These are phyloP conservation scores for Latrodectus geometricus DNA, from an alignment of 1,140 invertebrate species.

Conservation along the genomic window DNA sequence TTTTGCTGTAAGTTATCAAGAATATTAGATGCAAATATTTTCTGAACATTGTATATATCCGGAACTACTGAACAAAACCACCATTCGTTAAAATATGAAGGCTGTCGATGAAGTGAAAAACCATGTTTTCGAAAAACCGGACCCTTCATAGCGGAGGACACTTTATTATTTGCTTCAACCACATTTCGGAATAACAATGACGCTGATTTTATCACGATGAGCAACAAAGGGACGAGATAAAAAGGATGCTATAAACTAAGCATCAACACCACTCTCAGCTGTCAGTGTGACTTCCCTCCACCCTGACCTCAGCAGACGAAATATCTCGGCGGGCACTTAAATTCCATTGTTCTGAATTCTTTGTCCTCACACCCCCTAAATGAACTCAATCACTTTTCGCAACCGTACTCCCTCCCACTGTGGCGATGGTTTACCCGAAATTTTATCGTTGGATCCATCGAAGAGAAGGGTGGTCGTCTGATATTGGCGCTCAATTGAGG, in stretches of 20 bases:
- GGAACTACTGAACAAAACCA: too few species aligned
- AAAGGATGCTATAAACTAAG: neutral
- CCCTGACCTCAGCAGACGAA: conserved; percentile 9
- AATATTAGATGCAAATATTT: too few species aligned
- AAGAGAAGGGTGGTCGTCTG: neutral
- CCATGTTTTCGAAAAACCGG: too few species aligned
- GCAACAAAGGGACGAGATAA: neutral
- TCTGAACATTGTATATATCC: too few species aligned
- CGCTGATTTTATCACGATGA: too few species aligned
- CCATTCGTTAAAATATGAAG: too few species aligned
- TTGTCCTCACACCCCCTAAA: conserved; percentile 21
- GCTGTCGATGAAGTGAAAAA: too few species aligned
- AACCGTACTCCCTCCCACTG: neutral
- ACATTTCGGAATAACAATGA: too few species aligned
- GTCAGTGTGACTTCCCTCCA: neutral
- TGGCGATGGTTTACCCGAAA: neutral
- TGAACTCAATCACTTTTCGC: conserved; percentile 38
- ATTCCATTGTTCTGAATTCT: conserved; percentile 9
- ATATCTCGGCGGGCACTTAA: conserved; percentile 28
- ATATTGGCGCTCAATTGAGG: neutral
- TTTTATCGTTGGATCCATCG: neutral
- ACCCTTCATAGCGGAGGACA: too few species aligned
- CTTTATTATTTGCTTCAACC: too few species aligned
- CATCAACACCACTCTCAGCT: neutral
- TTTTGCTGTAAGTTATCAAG: too few species aligned